phyloP scores from a whole-genome alignment of 2,113 vertebrate genomes.

The Aegithalos caudatus region DNA sequence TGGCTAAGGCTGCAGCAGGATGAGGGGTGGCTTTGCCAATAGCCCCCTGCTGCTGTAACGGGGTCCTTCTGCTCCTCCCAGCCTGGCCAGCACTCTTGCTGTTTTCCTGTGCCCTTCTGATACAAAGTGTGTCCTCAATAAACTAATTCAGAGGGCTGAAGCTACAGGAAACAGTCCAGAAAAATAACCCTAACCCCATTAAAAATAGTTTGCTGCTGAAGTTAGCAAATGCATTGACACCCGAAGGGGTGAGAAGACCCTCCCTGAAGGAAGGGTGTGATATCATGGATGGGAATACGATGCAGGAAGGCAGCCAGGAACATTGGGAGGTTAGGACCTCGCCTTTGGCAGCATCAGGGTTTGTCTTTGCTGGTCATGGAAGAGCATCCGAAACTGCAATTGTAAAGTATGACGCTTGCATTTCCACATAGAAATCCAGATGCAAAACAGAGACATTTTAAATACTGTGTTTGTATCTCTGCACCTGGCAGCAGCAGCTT shows the following conservation, averaged over 20 bases:
- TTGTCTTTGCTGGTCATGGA: not conserved
- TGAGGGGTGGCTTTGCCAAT: not conserved
- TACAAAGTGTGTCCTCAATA: not conserved
- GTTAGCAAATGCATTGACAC: not conserved
- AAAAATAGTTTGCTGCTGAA: not conserved
- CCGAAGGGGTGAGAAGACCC: not conserved
- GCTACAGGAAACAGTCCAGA: not conserved
- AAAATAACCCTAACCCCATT: not conserved
- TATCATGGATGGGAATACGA: not conserved
- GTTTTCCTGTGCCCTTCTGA: not conserved
- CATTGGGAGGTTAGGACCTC: accelerated
- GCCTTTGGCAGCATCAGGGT: not conserved
- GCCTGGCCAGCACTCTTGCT: not conserved
- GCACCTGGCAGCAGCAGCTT: not conserved
- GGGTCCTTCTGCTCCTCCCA: not conserved
- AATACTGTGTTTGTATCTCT: not conserved
- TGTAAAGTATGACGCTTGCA: accelerated
- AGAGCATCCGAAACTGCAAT: not conserved
- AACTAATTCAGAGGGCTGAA: not conserved
- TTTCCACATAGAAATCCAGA: not conserved
- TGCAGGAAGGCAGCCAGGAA: not conserved
- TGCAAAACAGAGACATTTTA: not conserved
- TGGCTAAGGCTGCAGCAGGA: not conserved
- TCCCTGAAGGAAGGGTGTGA: not conserved
- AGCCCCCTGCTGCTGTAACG: accelerated